phyloP scores from a whole-genome alignment of 2,797 vertebrate species.

The Threskiornis aethiopicus region DNA sequence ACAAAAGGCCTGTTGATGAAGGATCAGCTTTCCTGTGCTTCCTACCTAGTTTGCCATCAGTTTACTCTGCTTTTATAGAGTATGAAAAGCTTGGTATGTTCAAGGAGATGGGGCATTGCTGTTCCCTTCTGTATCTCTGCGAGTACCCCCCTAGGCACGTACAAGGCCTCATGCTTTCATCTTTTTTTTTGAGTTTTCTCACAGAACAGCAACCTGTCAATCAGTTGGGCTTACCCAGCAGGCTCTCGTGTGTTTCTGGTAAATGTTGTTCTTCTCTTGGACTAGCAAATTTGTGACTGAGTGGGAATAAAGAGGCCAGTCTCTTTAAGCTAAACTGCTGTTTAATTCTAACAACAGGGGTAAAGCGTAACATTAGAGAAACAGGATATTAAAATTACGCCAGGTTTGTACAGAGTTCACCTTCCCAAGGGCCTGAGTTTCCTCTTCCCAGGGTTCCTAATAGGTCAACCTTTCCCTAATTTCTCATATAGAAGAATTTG shows the following conservation, averaged over 20 bases:
- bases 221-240: not conserved
- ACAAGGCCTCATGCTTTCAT: not conserved
- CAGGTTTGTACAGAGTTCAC: not conserved
- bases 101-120: not conserved
- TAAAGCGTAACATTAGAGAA: not conserved
- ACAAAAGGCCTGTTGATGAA: not conserved
- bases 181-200: not conserved
- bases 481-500: not conserved
- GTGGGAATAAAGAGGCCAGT: not conserved
- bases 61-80: not conserved
- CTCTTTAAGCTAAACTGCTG: not conserved
- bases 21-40: not conserved
- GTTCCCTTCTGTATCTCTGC: not conserved
- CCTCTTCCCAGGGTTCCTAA: not conserved
- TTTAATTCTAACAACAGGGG: not conserved
- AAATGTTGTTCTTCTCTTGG: not conserved
- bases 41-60: not conserved
- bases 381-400: not conserved
- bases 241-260: not conserved
- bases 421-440: not conserved
- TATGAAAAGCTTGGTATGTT: not conserved
- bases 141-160: accelerated
- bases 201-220: not conserved
- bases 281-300: not conserved
- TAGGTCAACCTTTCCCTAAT: not conserved